Evolutionary conservation across 2,888 invertebrate species (phyloP).

Genomic region (Tineola bisselliella): DNA sequence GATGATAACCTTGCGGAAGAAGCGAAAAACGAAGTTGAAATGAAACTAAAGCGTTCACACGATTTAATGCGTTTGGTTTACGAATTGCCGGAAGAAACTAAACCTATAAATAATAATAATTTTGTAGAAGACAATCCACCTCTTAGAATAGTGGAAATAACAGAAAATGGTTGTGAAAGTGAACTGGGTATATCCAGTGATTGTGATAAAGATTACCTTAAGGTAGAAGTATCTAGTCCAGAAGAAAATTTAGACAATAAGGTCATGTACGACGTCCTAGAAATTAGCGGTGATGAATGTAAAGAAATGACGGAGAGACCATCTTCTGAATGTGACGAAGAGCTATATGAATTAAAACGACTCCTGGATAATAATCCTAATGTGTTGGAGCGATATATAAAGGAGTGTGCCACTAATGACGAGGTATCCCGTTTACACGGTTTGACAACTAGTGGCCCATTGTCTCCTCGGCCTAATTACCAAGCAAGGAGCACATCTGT

Average conservation of each 20-base stretch:
- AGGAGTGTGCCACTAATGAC: conserved; percentile 77
- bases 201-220: conserved; percentile 43
- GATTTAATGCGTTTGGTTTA: conserved; percentile 61
- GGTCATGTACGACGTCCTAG: conserved; percentile 47
- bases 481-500: conserved; percentile 76
- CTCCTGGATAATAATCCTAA: conserved; percentile 67
- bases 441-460: conserved; percentile 62
- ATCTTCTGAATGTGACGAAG: conserved; percentile 54
- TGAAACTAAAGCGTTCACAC: conserved; percentile 34
- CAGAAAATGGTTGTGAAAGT: conserved; percentile 59
- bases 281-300: conserved; percentile 45
- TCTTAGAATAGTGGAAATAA: conserved; percentile 55
- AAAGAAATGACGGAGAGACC: conserved; percentile 50
- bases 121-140: conserved; percentile 61
- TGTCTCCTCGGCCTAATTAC: conserved; percentile 54
- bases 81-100: conserved; percentile 49
- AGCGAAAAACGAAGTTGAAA: conserved; percentile 22
- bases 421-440: conserved; percentile 70
- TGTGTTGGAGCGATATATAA: conserved; percentile 79
- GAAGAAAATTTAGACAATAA: conserved; percentile 46
- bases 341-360: conserved; percentile 45
- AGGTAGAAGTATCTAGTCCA: conserved; percentile 40
- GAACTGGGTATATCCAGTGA: conserved; percentile 33
- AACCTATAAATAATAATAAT: conserved; percentile 40
- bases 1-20: conserved; percentile 40